Evolutionary conservation across 2,113 vertebrate genomes (phyloP).

Genomic region (Cariama cristata): DNA sequence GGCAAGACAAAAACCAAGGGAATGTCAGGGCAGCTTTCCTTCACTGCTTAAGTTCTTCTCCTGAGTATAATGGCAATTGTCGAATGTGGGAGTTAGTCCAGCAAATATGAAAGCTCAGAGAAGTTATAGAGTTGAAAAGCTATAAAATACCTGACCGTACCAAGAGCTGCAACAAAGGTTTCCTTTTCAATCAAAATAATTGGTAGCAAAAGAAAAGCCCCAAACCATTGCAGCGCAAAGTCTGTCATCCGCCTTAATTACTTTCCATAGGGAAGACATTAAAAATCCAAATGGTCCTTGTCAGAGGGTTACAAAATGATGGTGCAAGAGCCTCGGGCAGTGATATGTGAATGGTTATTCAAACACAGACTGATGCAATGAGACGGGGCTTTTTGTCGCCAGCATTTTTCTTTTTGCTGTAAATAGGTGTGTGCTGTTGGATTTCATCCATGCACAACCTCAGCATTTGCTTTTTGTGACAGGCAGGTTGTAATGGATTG

Average conservation of each 20-base stretch:
- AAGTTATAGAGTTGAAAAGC: not conserved
- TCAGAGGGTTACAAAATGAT: not conserved
- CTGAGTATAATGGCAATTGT: accelerated
- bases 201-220: not conserved
- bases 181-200: not conserved
- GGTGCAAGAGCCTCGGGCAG: not conserved
- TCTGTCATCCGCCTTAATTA: not conserved
- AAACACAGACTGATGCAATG: not conserved
- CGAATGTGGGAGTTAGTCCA: not conserved
- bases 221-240: not conserved
- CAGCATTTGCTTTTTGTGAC: not conserved
- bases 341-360: not conserved
- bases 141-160: not conserved
- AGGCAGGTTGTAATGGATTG: not conserved
- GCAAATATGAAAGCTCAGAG: not conserved
- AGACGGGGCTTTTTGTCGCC: not conserved
- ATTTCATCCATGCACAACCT: not conserved
- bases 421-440: not conserved
- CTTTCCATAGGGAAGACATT: not conserved
- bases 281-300: not conserved
- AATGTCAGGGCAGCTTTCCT: not conserved
- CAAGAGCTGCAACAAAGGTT: not conserved
- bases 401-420: not conserved
- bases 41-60: not conserved
- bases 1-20: not conserved